These are phyloP conservation scores for Phengaris arion DNA, from an alignment of 2,888 invertebrate species.

Conservation along the genomic window DNA sequence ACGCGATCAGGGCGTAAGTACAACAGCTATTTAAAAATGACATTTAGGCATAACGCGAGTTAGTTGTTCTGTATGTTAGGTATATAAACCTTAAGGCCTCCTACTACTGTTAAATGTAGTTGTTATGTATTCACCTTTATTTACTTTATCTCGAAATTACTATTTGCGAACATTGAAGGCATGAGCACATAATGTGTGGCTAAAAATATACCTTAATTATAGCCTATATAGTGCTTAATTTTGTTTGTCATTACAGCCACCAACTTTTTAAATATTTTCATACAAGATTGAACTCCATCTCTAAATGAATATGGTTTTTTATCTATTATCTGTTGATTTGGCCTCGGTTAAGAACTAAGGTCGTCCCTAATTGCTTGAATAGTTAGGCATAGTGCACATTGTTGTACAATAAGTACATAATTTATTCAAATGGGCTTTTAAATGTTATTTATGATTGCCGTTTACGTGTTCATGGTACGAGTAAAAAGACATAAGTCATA, in stretches of 20 bases:
- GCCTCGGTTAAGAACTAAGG: slow-evolving; percentile 19
- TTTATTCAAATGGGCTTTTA: slow-evolving; percentile 16
- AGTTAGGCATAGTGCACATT: slow-evolving; percentile 1
- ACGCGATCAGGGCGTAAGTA: too few relatives aligned
- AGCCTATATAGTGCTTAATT: background rate
- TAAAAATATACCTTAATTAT: background rate
- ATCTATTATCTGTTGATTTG: slow-evolving; percentile 1
- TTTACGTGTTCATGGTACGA: background rate
- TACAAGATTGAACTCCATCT: background rate
- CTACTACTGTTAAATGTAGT: too few relatives aligned
- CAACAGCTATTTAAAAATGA: too few relatives aligned
- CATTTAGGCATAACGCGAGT: too few relatives aligned
- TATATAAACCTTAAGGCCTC: too few relatives aligned
- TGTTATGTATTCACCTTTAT: background rate
- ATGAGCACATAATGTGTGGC: background rate
- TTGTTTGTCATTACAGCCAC: background rate
- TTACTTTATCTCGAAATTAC: background rate
- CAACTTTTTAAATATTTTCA: background rate
- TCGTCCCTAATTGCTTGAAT: slow-evolving; percentile 17
- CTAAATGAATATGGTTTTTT: background rate
- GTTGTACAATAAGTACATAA: background rate
- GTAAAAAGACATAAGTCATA: background rate
- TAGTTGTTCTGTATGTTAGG: too few relatives aligned
- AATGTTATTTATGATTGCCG: background rate
- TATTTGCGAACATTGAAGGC: background rate